These are phyloP conservation scores for Hyles euphorbiae DNA, from an alignment of 1,140 invertebrate genomes.

Conservation along the genomic window DNA sequence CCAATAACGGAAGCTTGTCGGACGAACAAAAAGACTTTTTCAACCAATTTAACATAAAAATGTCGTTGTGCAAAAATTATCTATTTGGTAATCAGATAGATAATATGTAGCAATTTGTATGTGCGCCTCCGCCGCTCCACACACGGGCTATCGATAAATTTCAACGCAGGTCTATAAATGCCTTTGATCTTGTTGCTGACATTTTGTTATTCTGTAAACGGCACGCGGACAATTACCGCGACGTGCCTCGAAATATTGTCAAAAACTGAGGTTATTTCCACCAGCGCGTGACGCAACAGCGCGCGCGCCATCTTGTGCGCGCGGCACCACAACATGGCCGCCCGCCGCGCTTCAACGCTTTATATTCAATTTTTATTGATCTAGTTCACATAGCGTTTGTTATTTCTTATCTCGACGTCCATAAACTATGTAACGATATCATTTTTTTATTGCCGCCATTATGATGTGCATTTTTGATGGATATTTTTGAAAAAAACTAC, in stretches of 20 bases:
- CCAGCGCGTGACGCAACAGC: conserved; percentile 28
- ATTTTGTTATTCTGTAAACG: conserved; percentile 61
- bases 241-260: conserved; percentile 61
- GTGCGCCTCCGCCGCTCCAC: conserved; percentile 45
- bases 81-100: background rate
- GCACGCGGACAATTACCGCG: conserved; percentile 54
- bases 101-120: conserved; percentile 20
- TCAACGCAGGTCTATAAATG: conserved; percentile 65
- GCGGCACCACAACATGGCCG: conserved; percentile 40
- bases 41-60: background rate
- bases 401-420: conserved; percentile 40
- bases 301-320: conserved; percentile 48
- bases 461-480: conserved; percentile 66
- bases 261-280: conserved; percentile 52
- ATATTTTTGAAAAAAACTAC: conserved; percentile 55
- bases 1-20: too few species aligned
- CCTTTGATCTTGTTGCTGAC: conserved; percentile 66
- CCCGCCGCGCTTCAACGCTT: conserved; percentile 13
- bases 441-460: conserved; percentile 51
- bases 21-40: background rate
- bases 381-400: conserved; percentile 28
- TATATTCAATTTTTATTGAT: conserved; percentile 36
- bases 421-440: conserved; percentile 56
- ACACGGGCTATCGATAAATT: conserved; percentile 60
- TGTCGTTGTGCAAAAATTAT: conserved; percentile 1